These are phyloP conservation scores for Sus scrofa DNA, from an alignment of 2,113 vertebrate species.

Conservation along the genomic window DNA sequence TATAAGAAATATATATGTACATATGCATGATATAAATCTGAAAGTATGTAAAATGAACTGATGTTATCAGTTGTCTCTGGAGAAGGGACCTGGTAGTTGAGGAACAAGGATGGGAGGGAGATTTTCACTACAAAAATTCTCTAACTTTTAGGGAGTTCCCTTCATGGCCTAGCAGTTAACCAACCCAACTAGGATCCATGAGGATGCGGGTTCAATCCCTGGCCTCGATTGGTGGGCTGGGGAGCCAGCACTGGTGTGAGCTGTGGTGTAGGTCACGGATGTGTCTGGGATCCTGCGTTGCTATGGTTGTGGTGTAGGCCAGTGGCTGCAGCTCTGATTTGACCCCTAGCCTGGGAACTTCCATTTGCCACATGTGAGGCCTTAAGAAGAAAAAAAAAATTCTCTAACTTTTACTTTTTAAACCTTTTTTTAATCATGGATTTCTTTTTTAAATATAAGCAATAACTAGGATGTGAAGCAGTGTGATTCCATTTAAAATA, in stretches of 20 bases:
- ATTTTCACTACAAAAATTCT: not conserved
- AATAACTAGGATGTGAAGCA: constrained; percentile 56
- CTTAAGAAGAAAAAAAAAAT: not conserved
- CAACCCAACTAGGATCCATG: too few relatives aligned
- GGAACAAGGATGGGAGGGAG: not conserved
- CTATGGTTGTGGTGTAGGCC: too few relatives aligned
- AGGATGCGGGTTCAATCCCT: too few relatives aligned
- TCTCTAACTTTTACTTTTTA: constrained; percentile 18
- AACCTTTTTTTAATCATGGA: not conserved
- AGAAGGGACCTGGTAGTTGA: not conserved
- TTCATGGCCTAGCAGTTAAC: too few relatives aligned
- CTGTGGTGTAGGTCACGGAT: too few relatives aligned
- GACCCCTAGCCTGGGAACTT: too few relatives aligned
- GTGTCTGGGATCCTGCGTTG: too few relatives aligned
- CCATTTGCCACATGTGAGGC: too few relatives aligned
- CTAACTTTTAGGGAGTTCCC: not conserved
- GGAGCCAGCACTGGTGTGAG: too few relatives aligned
- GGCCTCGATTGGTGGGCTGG: too few relatives aligned
- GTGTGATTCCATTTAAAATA: constrained; percentile 43
- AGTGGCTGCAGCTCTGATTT: too few relatives aligned
- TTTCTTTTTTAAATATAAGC: not conserved
- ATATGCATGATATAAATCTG: not conserved
- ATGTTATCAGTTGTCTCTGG: not conserved
- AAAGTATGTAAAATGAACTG: not conserved
- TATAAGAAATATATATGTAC: not conserved